Evolutionary conservation across 1,140 invertebrate genomes (phyloP).

Genomic region (Monomorium pharaonis): DNA sequence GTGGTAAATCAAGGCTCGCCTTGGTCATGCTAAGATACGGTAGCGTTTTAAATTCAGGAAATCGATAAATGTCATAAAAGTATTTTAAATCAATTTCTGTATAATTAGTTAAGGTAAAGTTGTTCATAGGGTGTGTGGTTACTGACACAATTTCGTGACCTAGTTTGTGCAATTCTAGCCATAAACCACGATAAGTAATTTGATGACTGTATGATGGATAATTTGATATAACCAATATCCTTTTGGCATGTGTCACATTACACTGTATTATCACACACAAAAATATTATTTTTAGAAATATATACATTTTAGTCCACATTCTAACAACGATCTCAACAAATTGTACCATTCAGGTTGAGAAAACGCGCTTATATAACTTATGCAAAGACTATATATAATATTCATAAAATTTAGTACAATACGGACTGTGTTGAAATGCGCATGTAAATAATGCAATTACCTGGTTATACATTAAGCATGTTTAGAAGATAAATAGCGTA

Average conservation of each 20-base stretch:
- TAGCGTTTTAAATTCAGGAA: neutral
- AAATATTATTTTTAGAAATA: neutral
- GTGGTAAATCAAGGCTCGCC: too few relatives aligned
- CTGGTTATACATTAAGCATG: neutral
- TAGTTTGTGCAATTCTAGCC: constrained; percentile 1
- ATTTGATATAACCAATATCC: constrained; percentile 23
- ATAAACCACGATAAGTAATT: constrained; percentile 13
- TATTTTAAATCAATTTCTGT: constrained; percentile 45
- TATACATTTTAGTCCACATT: constrained; percentile 4
- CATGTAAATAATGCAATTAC: neutral
- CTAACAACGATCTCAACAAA: neutral
- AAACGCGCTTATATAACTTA: neutral
- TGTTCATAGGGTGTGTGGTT: constrained; percentile 18
- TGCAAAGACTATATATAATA: neutral
- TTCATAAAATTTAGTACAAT: neutral
- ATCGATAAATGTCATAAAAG: neutral
- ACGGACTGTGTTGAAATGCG: neutral
- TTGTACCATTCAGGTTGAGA: neutral
- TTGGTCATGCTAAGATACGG: accelerated
- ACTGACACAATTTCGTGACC: constrained; percentile 54
- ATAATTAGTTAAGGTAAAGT: constrained; percentile 27
- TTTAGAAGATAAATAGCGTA: neutral
- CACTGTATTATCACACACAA: constrained; percentile 7
- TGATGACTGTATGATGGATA: constrained; percentile 54
- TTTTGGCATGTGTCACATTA: constrained; percentile 6